A percentile compares a stretch with the other conserved stretches of the same genome.
Conservation (phyloP, 2,797 vertebrate species). For the Emys orbicularis region DNA sequence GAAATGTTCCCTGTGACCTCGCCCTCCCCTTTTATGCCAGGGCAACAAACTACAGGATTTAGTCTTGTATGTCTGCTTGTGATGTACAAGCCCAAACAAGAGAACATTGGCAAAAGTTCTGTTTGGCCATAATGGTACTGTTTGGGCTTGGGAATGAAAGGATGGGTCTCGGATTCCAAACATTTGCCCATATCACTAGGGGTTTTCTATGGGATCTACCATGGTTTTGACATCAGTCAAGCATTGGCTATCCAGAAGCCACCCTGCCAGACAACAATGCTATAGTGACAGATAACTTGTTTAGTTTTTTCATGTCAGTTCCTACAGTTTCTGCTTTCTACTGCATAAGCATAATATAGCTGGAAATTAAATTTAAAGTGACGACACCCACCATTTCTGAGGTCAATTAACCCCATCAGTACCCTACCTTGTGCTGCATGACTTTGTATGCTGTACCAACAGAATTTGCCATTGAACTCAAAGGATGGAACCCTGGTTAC, state of each 20-base stretch:
- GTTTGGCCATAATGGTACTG: background rate
- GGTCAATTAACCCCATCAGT: background rate
- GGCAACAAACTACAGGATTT: rapidly evolving
- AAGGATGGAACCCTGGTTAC: background rate
- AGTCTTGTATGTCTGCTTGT: background rate
- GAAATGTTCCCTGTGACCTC: background rate
- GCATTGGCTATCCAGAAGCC: rapidly evolving
- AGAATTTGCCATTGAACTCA: background rate
- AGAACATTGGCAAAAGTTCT: background rate
- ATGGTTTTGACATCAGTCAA: background rate
- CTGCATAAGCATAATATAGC: background rate
- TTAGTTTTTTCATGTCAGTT: background rate
- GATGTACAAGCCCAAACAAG: background rate
- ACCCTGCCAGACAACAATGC: background rate
- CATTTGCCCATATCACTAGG: background rate
- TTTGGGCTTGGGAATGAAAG: rapidly evolving
- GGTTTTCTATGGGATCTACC: background rate
- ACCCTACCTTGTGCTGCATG: background rate
- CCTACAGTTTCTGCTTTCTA: background rate
- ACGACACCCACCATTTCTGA: background rate
- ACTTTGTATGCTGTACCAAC: background rate
- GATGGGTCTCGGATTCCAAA: background rate
- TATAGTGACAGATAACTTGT: background rate
- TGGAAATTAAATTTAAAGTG: background rate
- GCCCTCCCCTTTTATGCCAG: background rate